Percentiles rank a stretch among this genome's conserved stretches.
Conservation (phyloP, 2,797 vertebrate species). For the Enteromius treurensis region DNA sequence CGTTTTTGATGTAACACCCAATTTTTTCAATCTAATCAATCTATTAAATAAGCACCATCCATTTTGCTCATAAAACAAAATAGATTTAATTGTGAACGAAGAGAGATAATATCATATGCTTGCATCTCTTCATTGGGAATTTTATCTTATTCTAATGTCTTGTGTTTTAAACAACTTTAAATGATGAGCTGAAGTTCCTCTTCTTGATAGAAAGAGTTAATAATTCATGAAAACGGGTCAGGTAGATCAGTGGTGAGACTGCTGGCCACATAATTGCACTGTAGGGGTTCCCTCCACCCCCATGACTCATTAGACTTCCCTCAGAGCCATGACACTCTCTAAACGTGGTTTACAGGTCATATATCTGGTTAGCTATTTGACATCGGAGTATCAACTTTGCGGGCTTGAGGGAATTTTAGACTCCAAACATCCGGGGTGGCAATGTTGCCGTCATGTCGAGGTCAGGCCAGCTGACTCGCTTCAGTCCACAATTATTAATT, state of each 20-base stretch:
- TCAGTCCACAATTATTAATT: slow-evolving; percentile 44
- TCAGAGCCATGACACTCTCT: slow-evolving; percentile 17
- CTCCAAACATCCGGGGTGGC: slow-evolving; percentile 37
- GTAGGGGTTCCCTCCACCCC: slow-evolving; percentile 5
- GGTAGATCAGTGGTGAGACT: slow-evolving; percentile 3
- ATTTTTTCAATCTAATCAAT: background rate
- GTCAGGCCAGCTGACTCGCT: slow-evolving; percentile 32
- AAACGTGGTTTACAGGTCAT: slow-evolving; percentile 24
- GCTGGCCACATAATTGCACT: slow-evolving; percentile 8
- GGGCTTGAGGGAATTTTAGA: slow-evolving; percentile 31
- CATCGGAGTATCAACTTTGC: slow-evolving; percentile 15
- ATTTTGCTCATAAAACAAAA: background rate
- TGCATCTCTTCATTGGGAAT: background rate
- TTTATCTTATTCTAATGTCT: background rate
- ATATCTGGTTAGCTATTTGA: slow-evolving; percentile 38
- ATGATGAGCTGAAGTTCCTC: slow-evolving; percentile 9
- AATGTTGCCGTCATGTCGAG: slow-evolving; percentile 47
- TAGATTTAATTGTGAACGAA: too few species aligned
- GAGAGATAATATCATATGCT: background rate
- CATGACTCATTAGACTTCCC: slow-evolving; percentile 1
- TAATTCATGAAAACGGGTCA: slow-evolving; percentile 19
- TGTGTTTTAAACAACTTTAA: background rate
- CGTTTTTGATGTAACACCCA: background rate
- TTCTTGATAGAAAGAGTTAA: background rate
- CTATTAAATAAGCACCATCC: background rate